Evolutionary conservation across 2,888 invertebrate species (phyloP).

Genomic region (Andrena marginata): DNA sequence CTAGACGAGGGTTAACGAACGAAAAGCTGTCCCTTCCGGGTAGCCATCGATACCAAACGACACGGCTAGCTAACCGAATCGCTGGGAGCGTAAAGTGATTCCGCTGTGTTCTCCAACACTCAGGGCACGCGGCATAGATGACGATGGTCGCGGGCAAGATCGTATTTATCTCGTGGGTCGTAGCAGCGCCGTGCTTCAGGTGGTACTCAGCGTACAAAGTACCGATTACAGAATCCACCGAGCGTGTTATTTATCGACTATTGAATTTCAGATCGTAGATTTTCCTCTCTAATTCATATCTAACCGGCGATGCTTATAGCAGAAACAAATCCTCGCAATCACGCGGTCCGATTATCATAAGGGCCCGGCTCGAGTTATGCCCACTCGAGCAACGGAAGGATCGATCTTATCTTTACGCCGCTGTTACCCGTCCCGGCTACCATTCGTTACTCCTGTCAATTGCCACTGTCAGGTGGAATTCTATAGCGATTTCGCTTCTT

Average conservation of each 20-base stretch:
- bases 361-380: constrained; percentile 58
- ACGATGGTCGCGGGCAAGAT: constrained; percentile 55
- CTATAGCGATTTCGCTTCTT: constrained; percentile 66
- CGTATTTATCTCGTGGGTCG: constrained; percentile 63
- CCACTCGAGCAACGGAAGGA: constrained; percentile 60
- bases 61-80: constrained; percentile 25
- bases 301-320: constrained; percentile 72
- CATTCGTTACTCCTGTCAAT: constrained; percentile 79
- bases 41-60: constrained; percentile 38
- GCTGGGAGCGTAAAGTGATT: constrained; percentile 63
- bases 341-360: constrained; percentile 76
- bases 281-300: constrained; percentile 77
- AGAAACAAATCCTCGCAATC: constrained; percentile 77
- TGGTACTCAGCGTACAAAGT: constrained; percentile 74
- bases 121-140: constrained; percentile 42
- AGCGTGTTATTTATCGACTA: constrained; percentile 79
- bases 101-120: constrained; percentile 39
- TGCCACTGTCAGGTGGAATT: constrained; percentile 74
- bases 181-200: constrained; percentile 55
- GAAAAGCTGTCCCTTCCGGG: constrained; percentile 32
- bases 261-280: constrained; percentile 80
- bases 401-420: constrained; percentile 74
- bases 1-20: neutral
- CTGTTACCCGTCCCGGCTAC: constrained; percentile 72
- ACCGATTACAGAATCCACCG: constrained; percentile 77